Conservation (phyloP, 2,888 invertebrate genomes). For the Callyntrura guangdongensis region DNA sequence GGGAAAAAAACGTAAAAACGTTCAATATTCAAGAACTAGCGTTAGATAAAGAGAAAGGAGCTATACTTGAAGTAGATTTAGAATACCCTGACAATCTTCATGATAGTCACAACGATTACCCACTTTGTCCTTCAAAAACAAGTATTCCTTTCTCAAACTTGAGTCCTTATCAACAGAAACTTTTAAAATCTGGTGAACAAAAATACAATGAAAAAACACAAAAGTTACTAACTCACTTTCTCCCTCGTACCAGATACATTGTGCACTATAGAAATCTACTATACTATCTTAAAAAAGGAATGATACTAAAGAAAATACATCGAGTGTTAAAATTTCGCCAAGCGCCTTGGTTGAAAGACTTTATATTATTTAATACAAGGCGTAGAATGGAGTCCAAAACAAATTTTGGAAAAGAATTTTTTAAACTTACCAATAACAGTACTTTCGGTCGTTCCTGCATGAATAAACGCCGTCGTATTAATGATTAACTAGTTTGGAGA, state of each 20-base stretch:
- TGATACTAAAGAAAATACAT: conserved; percentile 48
- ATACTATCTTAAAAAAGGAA: conserved; percentile 49
- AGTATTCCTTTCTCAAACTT: not conserved
- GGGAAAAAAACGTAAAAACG: not conserved
- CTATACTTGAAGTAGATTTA: conserved; percentile 19
- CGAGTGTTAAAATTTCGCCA: conserved; percentile 51
- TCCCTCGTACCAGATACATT: conserved; percentile 6
- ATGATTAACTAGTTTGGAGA: conserved; percentile 10
- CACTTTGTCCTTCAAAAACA: conserved; percentile 37
- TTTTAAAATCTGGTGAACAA: not conserved
- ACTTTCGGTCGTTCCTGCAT: conserved; percentile 25
- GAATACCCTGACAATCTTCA: conserved; percentile 7
- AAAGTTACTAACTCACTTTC: conserved; percentile 57
- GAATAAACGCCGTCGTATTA: conserved; percentile 29
- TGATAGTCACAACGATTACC: conserved; percentile 39
- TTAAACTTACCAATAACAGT: conserved; percentile 50
- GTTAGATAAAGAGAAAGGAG: not conserved
- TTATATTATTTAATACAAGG: conserved; percentile 50
- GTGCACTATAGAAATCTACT: conserved; percentile 36
- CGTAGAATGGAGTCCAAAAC: conserved; percentile 59
- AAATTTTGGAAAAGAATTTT: conserved; percentile 64
- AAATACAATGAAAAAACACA: conserved; percentile 30
- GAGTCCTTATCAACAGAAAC: conserved; percentile 27
- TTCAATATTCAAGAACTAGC: not conserved
- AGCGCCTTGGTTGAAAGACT: conserved; percentile 36